A percentile compares a stretch with the other conserved stretches of the same genome.
phyloP scores from a whole-genome alignment of 2,113 vertebrate species.

The Ploceus nigricollis region DNA sequence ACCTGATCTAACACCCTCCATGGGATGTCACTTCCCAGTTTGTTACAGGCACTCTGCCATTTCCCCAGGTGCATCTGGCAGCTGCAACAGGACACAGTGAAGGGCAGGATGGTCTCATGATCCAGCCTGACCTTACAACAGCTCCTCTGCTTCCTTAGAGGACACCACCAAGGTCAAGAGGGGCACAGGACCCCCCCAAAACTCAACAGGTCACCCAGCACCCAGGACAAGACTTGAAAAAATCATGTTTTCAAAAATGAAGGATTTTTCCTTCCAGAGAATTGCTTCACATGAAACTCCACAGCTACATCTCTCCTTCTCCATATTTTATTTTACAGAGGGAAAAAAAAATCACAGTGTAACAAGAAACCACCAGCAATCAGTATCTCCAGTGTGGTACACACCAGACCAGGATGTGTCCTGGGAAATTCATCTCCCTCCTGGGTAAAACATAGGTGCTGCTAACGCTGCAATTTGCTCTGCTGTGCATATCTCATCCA shows the following conservation, averaged over 20 bases:
- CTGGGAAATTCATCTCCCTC: not conserved
- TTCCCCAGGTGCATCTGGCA: not conserved
- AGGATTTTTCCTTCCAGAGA: not conserved
- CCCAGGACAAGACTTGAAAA: not conserved
- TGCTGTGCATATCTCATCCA: not conserved
- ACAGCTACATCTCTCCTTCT: not conserved
- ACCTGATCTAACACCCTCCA: not conserved
- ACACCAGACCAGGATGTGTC: not conserved
- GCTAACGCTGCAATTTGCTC: not conserved
- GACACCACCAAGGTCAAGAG: not conserved
- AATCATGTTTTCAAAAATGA: not conserved
- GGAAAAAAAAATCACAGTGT: not conserved
- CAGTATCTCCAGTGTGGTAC: not conserved
- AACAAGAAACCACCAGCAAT: not conserved
- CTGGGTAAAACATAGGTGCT: not conserved
- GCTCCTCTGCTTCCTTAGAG: not conserved
- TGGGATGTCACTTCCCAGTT: not conserved
- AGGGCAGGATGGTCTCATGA: not conserved
- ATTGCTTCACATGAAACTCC: not conserved
- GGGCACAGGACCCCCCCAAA: not conserved
- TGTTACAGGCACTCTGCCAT: not conserved
- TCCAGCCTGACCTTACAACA: not conserved
- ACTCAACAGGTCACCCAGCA: not conserved
- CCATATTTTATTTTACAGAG: not conserved
- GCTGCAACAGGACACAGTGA: not conserved